Evolutionary conservation across 2,113 vertebrate species (phyloP), one percentile per base, ranked within the genome.

Genomic region (Scomber scombrus): DNA sequence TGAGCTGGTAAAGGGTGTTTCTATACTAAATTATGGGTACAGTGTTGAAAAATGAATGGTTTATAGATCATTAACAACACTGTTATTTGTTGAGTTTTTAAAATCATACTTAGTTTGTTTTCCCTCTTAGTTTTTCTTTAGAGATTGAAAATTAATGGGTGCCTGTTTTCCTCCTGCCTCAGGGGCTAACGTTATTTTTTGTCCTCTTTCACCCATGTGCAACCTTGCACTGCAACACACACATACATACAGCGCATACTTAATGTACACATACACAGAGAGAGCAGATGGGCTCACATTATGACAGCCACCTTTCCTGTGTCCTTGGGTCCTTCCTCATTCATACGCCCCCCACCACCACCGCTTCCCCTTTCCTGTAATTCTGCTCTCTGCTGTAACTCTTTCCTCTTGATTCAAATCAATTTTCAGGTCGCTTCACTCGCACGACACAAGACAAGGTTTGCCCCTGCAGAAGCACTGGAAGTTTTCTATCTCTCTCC

Each of bases 321-420:
- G 88, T 87, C 84, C 89, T 92, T 92, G 85, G 65, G 68, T 75
- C 50, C 46, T 58, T 83, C 26, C 46, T 84, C 65, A 56, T 31
- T 26, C 23, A 66, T 26, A 15, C 46, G 34, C 12, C 29, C 18
- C 56, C 6, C 21, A 14, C 52, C n/a, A 50, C n/a, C 55, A 64
- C 23, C 23, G 23, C 23, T 7, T 40, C 34, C 9, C 7, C 34
- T 40, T 29, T 18, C 14, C 51, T 63, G 69, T 70, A 66, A 74
- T 31, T 81, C 58, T 63, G 15, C 71, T 82, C 82, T 84, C 68
- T 52, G 74, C 74, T 85, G 70, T 63, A 73, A 78, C 68, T 89
- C 60, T 75, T 69, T 70, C 50, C 75, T 79, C 31, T 68, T 51
- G 62, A 81, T 87, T 87, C 58, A 72, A 88, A 90, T 87, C 73